phyloP scores from a whole-genome alignment of 2,888 invertebrate genomes.

The Phalangium opilio region DNA sequence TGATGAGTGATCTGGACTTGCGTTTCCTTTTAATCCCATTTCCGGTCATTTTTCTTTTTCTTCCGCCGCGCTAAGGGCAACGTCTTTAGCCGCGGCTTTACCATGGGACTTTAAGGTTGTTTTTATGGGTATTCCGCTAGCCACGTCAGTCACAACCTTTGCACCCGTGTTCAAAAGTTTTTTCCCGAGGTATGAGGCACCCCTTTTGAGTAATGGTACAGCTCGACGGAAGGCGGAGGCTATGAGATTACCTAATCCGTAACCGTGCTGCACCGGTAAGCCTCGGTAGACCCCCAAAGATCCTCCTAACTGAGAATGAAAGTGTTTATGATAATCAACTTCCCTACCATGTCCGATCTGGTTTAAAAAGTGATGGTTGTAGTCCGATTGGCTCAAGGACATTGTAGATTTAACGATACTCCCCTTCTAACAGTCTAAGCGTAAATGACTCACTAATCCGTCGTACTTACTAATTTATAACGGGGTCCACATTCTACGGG shows the following conservation, averaged over 20 bases:
- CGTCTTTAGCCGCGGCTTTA: constrained; percentile 1
- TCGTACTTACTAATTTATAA: not conserved
- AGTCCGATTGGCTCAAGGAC: no score
- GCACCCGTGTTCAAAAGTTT: constrained; percentile 5
- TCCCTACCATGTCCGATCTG: no score
- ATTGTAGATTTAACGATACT: no score
- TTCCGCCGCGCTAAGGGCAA: no score
- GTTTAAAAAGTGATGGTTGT: no score
- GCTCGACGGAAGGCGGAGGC: constrained; percentile 6
- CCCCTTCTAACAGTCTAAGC: no score
- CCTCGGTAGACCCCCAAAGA: constrained; percentile 7
- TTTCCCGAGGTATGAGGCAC: constrained; percentile 8
- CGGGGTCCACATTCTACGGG: not conserved
- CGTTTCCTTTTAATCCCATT: constrained; percentile 9
- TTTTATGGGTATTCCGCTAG: constrained; percentile 3
- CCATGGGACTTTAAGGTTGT: not conserved
- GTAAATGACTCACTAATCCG: no score
- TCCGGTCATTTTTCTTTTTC: no score
- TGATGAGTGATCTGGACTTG: not conserved
- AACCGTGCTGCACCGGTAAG: constrained; percentile 4
- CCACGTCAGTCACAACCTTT: constrained; percentile 4
- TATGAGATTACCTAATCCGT: constrained; percentile 8
- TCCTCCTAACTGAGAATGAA: not conserved
- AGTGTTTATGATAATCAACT: no score
- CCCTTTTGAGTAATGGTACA: constrained; percentile 4